Evolutionary conservation across 2,888 invertebrate species (phyloP), one percentile per base, ranked within the genome.

Genomic region (Sialis fuliginosa): DNA sequence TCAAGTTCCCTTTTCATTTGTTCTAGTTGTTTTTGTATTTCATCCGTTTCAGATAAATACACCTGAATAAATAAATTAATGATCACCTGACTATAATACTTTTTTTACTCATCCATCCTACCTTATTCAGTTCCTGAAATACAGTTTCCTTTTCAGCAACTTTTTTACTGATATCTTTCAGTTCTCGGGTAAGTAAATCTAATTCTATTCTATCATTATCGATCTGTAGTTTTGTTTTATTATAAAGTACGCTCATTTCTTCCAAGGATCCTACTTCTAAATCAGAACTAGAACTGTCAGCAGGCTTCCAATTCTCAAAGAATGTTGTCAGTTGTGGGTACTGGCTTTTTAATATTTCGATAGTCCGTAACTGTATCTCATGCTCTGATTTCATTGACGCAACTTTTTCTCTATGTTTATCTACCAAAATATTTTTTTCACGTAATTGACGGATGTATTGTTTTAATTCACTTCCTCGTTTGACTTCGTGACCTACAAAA

Each of bases 401-500:
- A 32, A 45, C 12, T 39, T 35, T 45, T 39, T 45, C 73, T 56
- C 84, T 70, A 60, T 83, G 82, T 58, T 82, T 76, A 66, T 89
- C 90, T 63, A 89, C 90, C 7, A 81, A 67, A 6, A 80, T 78
- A 58, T 85, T 87, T 60, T 87, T 85, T 45, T 80, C 79, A 48
- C 89, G 74, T 50, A 91, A 66, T 53, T 82, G 79, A 57, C 79
- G 81, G 10, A 91, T 84, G 62, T 89, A 90, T 54, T 79, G 77
- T 63, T 89, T 88, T 59, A 89, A 77, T 66, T 90, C 86, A 51
- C 87, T 87, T 31, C 86, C 87, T 55, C 81, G 74, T 22, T 85
- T 68, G 13, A 82, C 74, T 48, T 79, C 77, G 50, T 81, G 81
- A 4, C 81, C 82, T 40, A 73, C 8, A 10, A 22, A 39, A 39